These are phyloP conservation scores for Pyrochroa serraticornis DNA, from an alignment of 2,888 invertebrate genomes.

Conservation along the genomic window DNA sequence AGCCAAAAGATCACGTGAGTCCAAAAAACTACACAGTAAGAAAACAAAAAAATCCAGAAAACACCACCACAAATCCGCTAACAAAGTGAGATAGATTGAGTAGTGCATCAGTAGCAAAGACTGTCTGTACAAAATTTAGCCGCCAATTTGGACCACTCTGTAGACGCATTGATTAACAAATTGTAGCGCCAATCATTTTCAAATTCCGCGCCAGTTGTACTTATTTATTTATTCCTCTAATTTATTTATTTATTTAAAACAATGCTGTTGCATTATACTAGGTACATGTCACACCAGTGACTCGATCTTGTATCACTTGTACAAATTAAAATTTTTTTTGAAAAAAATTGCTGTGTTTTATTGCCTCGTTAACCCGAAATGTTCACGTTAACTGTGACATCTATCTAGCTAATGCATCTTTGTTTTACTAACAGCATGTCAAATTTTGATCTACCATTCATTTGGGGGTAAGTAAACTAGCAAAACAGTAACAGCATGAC, in stretches of 20 bases:
- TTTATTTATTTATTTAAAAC: constrained; percentile 44
- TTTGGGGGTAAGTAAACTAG: background rate
- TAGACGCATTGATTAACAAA: background rate
- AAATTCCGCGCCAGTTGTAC: constrained; percentile 18
- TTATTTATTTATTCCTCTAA: constrained; percentile 62
- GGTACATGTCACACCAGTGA: constrained; percentile 59
- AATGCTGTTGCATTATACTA: constrained; percentile 55
- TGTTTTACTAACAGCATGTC: constrained; percentile 22
- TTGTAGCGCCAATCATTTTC: background rate
- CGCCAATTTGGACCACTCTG: constrained; percentile 1
- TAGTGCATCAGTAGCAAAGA: constrained; percentile 16
- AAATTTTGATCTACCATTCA: constrained; percentile 1
- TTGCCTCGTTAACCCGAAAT: constrained; percentile 21
- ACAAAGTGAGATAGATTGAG: constrained; percentile 49
- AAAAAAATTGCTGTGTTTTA: constrained; percentile 36
- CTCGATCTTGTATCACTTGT: constrained; percentile 37
- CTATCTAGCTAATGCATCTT: constrained; percentile 53
- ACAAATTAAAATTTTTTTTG: constrained; percentile 36
- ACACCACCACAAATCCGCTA: constrained; percentile 45
- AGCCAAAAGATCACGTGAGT: constrained; percentile 85
- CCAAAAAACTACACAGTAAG: constrained; percentile 63
- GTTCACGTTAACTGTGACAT: constrained; percentile 51
- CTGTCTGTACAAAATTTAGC: constrained; percentile 17
- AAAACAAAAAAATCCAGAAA: constrained; percentile 52
- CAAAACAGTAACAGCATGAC: constrained; percentile 8